Conservation (phyloP, 2,888 invertebrate genomes). For the Antheraea yamamai region DNA sequence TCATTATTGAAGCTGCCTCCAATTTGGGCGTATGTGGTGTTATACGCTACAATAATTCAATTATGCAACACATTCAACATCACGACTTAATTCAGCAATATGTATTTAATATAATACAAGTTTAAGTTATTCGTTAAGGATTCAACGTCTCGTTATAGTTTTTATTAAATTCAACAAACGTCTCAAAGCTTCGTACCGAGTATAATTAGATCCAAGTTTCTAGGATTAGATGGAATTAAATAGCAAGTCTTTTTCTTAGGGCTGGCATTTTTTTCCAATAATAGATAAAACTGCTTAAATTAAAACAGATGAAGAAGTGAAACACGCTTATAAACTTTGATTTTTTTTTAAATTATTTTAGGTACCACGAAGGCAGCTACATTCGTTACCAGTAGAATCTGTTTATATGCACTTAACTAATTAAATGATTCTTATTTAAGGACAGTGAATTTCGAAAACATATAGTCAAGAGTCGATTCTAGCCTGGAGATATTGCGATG, state of each 20-base stretch:
- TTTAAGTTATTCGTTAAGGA: background rate
- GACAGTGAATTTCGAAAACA: too few species aligned
- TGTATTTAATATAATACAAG: background rate
- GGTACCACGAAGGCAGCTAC: too few species aligned
- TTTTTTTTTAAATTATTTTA: too few species aligned
- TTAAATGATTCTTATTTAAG: too few species aligned
- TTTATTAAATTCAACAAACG: conserved; percentile 20
- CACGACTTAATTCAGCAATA: background rate
- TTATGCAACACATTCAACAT: background rate
- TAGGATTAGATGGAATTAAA: conserved; percentile 21
- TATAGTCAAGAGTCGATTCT: too few species aligned
- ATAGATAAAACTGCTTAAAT: background rate
- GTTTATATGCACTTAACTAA: too few species aligned
- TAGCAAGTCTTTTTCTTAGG: conserved; percentile 10
- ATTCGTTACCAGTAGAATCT: too few species aligned
- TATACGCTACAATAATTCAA: background rate
- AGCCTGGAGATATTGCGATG: too few species aligned
- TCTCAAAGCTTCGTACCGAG: conserved; percentile 5
- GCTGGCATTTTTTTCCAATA: background rate
- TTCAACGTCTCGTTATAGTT: conserved; percentile 10
- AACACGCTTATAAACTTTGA: background rate
- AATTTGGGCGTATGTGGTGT: background rate
- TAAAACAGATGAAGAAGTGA: background rate
- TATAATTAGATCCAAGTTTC: conserved; percentile 22
- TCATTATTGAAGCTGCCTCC: background rate